phyloP scores from a whole-genome alignment of 2,113 vertebrate genomes.

The Eurystomus gularis region DNA sequence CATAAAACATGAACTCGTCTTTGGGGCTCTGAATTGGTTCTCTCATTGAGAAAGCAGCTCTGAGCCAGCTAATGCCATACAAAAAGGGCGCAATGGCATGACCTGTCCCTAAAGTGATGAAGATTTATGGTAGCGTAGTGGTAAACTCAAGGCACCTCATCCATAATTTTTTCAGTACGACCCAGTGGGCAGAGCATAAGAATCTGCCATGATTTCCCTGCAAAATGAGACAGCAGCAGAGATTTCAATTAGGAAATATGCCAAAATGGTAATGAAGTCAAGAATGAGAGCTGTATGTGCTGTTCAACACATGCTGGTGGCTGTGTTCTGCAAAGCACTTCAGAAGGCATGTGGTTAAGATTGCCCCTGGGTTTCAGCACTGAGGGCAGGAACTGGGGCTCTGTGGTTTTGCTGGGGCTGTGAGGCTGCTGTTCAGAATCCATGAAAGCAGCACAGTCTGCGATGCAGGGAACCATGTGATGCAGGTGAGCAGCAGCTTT shows the following conservation, averaged over 20 bases:
- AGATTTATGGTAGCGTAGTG: not conserved
- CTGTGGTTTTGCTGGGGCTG: not conserved
- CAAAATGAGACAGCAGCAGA: not conserved
- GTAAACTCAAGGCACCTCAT: not conserved
- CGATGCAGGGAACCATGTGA: not conserved
- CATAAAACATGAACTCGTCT: not conserved
- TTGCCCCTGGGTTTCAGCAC: not conserved
- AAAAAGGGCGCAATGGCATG: not conserved
- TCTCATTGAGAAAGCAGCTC: not conserved
- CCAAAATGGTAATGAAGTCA: not conserved
- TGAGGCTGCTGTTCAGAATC: not conserved
- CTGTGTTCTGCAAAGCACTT: not conserved
- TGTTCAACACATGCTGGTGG: not conserved
- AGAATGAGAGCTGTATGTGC: not conserved
- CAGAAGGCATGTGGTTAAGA: not conserved
- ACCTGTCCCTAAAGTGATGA: not conserved
- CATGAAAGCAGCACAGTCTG: accelerated
- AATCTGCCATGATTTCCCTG: conserved; percentile 11
- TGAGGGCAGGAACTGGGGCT: not conserved
- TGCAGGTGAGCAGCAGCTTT: not conserved
- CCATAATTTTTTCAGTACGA: not conserved
- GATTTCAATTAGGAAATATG: not conserved
- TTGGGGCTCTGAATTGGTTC: not conserved
- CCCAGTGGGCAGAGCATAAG: not conserved
- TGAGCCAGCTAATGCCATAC: not conserved